A percentile compares a stretch with the other conserved stretches of the same genome.
These are phyloP conservation scores for Oncopeltus fasciatus DNA, from an alignment of 1,140 invertebrate genomes.

Conservation along the genomic window DNA sequence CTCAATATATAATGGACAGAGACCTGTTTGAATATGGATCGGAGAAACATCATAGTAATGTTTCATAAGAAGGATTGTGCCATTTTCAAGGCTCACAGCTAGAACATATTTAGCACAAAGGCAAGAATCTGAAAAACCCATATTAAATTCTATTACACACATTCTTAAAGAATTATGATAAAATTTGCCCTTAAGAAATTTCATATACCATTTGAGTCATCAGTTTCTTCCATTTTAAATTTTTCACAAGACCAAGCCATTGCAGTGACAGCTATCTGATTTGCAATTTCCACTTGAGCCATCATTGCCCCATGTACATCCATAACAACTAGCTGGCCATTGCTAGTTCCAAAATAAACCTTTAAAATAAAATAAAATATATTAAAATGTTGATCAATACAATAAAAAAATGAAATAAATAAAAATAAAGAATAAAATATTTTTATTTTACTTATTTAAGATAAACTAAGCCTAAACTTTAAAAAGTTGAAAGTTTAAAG, in stretches of 20 bases:
- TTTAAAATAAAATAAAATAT: constrained; percentile 26
- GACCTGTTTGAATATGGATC: constrained; percentile 63
- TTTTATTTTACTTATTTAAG: no score
- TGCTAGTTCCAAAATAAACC: constrained; percentile 90
- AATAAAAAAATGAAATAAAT: not conserved
- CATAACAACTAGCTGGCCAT: constrained; percentile 88
- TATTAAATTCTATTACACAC: not conserved
- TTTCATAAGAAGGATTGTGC: constrained; percentile 71
- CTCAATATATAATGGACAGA: constrained; percentile 72
- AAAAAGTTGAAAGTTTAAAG: no score
- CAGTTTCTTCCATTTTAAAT: constrained; percentile 93
- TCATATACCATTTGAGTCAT: constrained; percentile 34
- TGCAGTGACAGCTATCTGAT: constrained; percentile 65
- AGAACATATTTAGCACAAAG: constrained; percentile 46
- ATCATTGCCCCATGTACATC: constrained; percentile 91
- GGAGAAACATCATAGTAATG: constrained; percentile 87
- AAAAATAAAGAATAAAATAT: not conserved
- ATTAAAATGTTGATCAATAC: not conserved
- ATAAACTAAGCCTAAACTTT: no score
- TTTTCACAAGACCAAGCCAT: constrained; percentile 96
- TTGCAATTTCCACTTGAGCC: constrained; percentile 68
- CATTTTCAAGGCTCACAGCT: constrained; percentile 77
- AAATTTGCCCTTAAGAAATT: not conserved
- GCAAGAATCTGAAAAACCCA: constrained; percentile 10
- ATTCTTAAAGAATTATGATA: not conserved